Evolutionary conservation across 2,797 vertebrate species (phyloP), one percentile per base, ranked within the genome.

Genomic region (Enteromius thamalakanensis): DNA sequence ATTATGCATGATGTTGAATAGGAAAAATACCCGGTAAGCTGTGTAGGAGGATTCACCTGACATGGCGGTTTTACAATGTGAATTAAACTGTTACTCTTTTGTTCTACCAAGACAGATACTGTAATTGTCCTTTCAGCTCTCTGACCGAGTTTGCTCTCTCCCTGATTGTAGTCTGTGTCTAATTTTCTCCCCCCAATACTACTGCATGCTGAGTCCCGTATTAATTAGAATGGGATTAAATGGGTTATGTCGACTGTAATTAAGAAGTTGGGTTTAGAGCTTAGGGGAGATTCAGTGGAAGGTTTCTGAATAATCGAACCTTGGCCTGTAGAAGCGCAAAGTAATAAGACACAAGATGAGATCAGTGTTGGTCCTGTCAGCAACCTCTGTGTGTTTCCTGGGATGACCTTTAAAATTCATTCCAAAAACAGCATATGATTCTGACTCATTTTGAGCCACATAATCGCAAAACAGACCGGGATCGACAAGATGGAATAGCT

Each of bases 191-290:
- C 81, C 42, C 79, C 84, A 89, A 86, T 87, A 76, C 89, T 75
- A 62, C 83, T 78, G 82, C 85, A 79, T 70, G 82, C 85, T 83
- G 88, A 90, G 88, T 84, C 88, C 89, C 58, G 79, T 89, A 88
- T 92, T 93, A 91, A 93, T 93, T 90, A 92, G 86, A 89, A 88
- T 80, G 71, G 90, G 90, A 93, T 93, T 93, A 93, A 90, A 89
- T 78, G 69, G 87, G 86, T 89, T 89, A 84, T 90, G 79, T 86
- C 85, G 80, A 82, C 85, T 89, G 90, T 92, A 92, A 93, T 93
- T 92, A 92, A 91, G 90, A 87, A 90, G 80, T 84, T 88, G 84
- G 89, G 89, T 76, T 79, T 58, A 68, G 81, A 86, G 90, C 87
- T 90, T 90, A 89, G 82, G 80, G 86, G 88, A 71, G 90, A 90